Conservation (phyloP, 1,140 invertebrate species). For the Varroa destructor region DNA sequence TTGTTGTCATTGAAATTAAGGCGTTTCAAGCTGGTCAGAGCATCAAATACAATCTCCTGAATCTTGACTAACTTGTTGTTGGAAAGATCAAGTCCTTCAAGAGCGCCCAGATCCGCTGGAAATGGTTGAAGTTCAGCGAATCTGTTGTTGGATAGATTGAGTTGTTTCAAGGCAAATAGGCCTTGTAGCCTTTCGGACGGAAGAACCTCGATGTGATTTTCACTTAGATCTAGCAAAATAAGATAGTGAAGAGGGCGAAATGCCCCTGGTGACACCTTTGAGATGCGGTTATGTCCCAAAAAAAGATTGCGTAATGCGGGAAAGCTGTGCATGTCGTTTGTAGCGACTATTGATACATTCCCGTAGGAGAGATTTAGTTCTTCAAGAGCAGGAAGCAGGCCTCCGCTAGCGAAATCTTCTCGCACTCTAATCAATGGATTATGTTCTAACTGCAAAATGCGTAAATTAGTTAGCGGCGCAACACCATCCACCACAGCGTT, state of each 20-base stretch:
- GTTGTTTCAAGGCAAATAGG: conserved; percentile 51
- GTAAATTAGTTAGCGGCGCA: conserved; percentile 52
- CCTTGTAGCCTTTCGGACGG: conserved; percentile 70
- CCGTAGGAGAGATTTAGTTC: conserved; percentile 65
- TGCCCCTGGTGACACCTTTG: conserved; percentile 64
- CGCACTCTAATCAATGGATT: conserved; percentile 60
- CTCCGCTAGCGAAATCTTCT: conserved; percentile 41
- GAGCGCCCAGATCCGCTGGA: conserved; percentile 55
- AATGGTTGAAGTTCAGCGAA: conserved; percentile 70
- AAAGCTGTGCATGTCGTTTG: conserved; percentile 74
- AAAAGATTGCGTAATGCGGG: conserved; percentile 59
- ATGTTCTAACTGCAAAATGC: conserved; percentile 61
- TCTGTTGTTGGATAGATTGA: conserved; percentile 69
- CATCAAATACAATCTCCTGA: conserved; percentile 51
- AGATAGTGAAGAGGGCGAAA: conserved; percentile 61
- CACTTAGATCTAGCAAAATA: conserved; percentile 62
- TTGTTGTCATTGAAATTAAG: conserved; percentile 66
- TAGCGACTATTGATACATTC: conserved; percentile 68
- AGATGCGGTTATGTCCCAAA: conserved; percentile 59
- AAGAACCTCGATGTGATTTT: conserved; percentile 66
- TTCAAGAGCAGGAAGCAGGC: conserved; percentile 54
- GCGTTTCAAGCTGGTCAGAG: conserved; percentile 57
- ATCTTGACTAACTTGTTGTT: conserved; percentile 66
- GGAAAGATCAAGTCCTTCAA: conserved; percentile 61
- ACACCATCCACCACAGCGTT: conserved; percentile 53